A percentile compares a stretch with the other conserved stretches of the same genome.
Conservation (phyloP, 2,113 vertebrate genomes). For the Felis chaus region DNA sequence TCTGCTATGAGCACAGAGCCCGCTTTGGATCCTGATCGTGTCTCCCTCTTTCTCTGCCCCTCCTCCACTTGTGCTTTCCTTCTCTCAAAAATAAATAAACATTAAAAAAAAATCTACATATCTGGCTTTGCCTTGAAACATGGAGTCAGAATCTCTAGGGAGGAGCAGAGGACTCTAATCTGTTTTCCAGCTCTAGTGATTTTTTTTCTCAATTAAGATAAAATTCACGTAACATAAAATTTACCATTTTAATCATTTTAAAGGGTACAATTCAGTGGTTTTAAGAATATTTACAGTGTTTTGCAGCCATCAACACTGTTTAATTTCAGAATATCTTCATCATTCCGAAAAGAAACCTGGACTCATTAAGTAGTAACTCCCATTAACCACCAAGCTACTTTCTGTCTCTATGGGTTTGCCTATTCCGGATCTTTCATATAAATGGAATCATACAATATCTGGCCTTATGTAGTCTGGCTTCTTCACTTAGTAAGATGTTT, state of each 20-base stretch:
- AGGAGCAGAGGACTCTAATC: not conserved
- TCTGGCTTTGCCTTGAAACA: not conserved
- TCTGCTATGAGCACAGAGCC: no score
- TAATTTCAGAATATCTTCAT: slow-evolving; percentile 16
- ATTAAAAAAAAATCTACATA: not conserved
- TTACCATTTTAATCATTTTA: not conserved
- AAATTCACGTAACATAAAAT: not conserved
- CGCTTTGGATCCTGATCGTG: no score
- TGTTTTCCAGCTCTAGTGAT: not conserved
- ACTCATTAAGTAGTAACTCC: not conserved
- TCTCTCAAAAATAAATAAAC: no score
- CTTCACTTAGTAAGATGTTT: not conserved
- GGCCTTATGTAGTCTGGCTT: not conserved
- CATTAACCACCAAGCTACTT: not conserved
- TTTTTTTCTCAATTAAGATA: not conserved
- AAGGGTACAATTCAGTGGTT: not conserved
- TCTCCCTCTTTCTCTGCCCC: no score
- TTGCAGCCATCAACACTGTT: not conserved
- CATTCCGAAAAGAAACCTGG: not conserved
- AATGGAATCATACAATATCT: not conserved
- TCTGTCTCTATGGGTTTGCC: not conserved
- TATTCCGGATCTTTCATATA: not conserved
- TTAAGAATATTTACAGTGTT: not conserved
- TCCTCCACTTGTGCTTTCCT: no score
- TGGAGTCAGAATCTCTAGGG: not conserved